Evolutionary conservation across 2,113 vertebrate genomes (phyloP), one percentile per base, ranked within the genome.

Genomic region (Dipodomys stephensi): DNA sequence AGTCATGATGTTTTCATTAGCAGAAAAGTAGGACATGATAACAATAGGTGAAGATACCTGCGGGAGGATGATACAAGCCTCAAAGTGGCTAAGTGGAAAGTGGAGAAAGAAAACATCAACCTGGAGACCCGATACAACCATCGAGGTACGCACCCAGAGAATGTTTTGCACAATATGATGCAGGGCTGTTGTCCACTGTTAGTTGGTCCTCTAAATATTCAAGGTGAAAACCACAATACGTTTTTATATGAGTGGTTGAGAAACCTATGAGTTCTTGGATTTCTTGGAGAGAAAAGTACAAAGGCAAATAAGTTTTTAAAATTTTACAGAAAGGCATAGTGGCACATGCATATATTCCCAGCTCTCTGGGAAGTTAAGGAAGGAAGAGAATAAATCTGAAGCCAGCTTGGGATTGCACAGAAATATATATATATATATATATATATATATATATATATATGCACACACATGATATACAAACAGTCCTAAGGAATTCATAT

Each of bases 21-120:
- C 18, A 91, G 18, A 69, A 87, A 85, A 80, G 53, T 83, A 8
- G 28, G 19, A 84, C 72, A 86, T 84, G n/a, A 30, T 27, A 94
- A 20, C 46, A 65, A 83, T 8, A 2, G 12, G 23, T 86, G 32
- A 68, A 94, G 62, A 81, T 5, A 9, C 23, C n/a, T 62, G 60
- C 23, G 25, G 39, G 30, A 85, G 76, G 39, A 53, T 13, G 13
- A 35, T 16, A 87, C 23, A 73, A 23, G 2, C 25, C 62, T 22
- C 80, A 83, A n/a, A 83, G 2, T n/a, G 60, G 72, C 15, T 7
- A 12, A 67, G 6, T 7, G 3, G 4, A 3, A 79, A 60, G 7
- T 28, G 81, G 39, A 39, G 39, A 39, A 39, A 7, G 0, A 44
- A 46, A 65, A 10, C 27, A 13, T 16, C 19, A 1, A 6, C n/a